Percentiles rank a stretch among this genome's conserved stretches.
These are phyloP conservation scores for Drosophila ficusphila DNA, from an alignment of 1,140 invertebrate genomes.

Conservation along the genomic window DNA sequence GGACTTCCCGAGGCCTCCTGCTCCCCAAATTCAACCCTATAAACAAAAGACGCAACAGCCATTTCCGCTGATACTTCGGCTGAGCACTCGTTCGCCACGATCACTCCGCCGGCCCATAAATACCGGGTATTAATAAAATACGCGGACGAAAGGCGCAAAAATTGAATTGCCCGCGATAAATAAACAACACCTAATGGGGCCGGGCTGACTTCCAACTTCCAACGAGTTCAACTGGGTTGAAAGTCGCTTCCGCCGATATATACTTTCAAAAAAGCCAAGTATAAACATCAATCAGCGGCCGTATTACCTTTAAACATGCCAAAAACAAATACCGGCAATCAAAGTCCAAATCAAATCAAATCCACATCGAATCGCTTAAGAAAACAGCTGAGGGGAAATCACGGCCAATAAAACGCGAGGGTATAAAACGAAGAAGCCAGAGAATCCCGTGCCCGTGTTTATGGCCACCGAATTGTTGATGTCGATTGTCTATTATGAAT, in stretches of 20 bases:
- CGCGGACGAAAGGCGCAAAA: constrained; percentile 10
- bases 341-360: constrained; percentile 65
- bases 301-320: constrained; percentile 81
- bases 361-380: constrained; percentile 71
- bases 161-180: constrained; percentile 50
- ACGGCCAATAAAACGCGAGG: constrained; percentile 58
- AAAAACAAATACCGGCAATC: constrained; percentile 78
- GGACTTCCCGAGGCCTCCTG: constrained; percentile 2
- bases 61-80: constrained; percentile 56
- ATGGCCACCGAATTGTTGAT: constrained; percentile 32
- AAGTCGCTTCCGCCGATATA: constrained; percentile 57
- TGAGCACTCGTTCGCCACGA: constrained; percentile 8
- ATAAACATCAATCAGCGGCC: constrained; percentile 70
- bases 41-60: constrained; percentile 25
- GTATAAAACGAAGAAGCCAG: constrained; percentile 17
- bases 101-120: constrained; percentile 23
- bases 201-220: constrained; percentile 1
- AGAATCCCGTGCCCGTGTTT: constrained; percentile 16
- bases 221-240: constrained; percentile 20
- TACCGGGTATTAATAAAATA: constrained; percentile 40
- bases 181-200: constrained; percentile 62
- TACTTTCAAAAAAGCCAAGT: constrained; percentile 26
- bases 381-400: constrained; percentile 69
- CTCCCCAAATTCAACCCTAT: constrained; percentile 4
- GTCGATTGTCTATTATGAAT: constrained; percentile 67